Evolutionary conservation across 2,888 invertebrate species (phyloP).

Genomic region (Andrena haemorrhoa): DNA sequence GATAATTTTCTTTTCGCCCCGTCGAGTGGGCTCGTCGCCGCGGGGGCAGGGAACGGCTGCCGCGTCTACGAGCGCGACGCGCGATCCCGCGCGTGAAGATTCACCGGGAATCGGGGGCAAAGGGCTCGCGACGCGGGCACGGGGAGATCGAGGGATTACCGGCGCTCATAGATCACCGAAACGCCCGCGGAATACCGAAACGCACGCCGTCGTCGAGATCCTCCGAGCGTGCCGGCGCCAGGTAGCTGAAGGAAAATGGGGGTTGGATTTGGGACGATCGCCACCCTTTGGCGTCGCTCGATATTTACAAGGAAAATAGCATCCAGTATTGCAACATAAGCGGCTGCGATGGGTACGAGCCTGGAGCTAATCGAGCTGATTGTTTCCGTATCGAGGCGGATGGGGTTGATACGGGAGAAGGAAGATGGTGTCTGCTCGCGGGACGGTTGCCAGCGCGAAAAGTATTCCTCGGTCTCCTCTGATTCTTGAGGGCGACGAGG

Average conservation of each 20-base stretch:
- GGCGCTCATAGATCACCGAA: slow-evolving; percentile 38
- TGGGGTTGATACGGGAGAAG: not conserved
- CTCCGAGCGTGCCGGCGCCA: not conserved
- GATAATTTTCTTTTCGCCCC: slow-evolving; percentile 54
- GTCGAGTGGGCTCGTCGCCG: not conserved
- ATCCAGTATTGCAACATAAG: no score
- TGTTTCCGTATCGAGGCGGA: not conserved
- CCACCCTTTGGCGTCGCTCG: no score
- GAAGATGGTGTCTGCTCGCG: slow-evolving; percentile 10
- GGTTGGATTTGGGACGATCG: not conserved
- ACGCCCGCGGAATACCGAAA: slow-evolving; percentile 33
- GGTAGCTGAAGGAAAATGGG: not conserved
- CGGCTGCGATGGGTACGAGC: not conserved
- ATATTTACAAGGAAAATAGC: no score
- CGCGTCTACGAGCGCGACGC: no score
- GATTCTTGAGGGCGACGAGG: slow-evolving; percentile 31
- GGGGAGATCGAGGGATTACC: slow-evolving; percentile 42
- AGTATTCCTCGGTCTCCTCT: slow-evolving; percentile 49
- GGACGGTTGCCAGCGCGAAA: slow-evolving; percentile 40
- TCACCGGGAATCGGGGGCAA: slow-evolving; percentile 35
- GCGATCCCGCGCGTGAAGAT: slow-evolving; percentile 22
- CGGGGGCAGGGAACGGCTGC: not conserved
- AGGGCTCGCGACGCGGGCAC: not conserved
- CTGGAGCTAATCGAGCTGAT: slow-evolving; percentile 47
- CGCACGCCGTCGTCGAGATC: not conserved